A percentile compares a stretch with the other conserved stretches of the same genome.
Evolutionary conservation across 2,113 vertebrate species (phyloP).

Genomic region (human): GRCh38 chr21:29575001-29575500

Average conservation of each 20-base stretch:
- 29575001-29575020: background rate
- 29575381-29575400: background rate
- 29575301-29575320: background rate
- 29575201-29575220: background rate
- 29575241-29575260: background rate
- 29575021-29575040: background rate
- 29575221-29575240: background rate
- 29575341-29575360: background rate
- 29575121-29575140: background rate
- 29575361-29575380: background rate
- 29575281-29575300: background rate
- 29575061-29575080: background rate
- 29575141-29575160: background rate
- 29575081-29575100: background rate
- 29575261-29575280: background rate
- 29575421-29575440: background rate
- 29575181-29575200: background rate
- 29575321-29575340: background rate
- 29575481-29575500: background rate
- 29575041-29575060: background rate
- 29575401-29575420: background rate
- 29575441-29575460: background rate
- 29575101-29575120: background rate
- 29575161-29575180: background rate
- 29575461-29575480: background rate